Conservation (phyloP, 2,797 vertebrate genomes). For the Galaxias olidus region DNA sequence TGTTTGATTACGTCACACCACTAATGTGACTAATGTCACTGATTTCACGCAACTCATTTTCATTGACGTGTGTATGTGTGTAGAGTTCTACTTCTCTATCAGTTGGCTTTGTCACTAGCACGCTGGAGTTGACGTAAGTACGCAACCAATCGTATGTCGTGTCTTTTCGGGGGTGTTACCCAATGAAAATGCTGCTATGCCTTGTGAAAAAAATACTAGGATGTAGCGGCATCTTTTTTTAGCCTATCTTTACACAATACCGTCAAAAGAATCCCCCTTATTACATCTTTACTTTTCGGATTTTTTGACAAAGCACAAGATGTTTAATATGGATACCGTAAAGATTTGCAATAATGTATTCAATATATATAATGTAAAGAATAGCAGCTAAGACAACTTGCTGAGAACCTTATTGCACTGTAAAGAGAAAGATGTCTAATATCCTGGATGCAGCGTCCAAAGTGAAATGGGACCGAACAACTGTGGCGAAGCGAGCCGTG, state of each 20-base stretch:
- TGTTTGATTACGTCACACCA: too few relatives aligned
- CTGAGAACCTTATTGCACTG: conserved; percentile 10
- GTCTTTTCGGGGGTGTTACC: conserved; percentile 46
- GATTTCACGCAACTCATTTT: too few relatives aligned
- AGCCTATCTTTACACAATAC: conserved; percentile 29
- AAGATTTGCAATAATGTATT: conserved; percentile 17
- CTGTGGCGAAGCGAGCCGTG: conserved; percentile 82
- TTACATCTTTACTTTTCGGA: not conserved
- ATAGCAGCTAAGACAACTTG: conserved; percentile 35
- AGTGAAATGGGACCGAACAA: conserved; percentile 80
- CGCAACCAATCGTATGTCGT: conserved; percentile 48
- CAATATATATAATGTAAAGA: not conserved
- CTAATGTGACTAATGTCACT: too few relatives aligned
- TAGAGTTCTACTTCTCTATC: too few relatives aligned
- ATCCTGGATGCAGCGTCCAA: conserved; percentile 80
- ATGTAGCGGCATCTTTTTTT: conserved; percentile 62
- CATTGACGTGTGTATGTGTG: too few relatives aligned
- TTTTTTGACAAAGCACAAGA: not conserved
- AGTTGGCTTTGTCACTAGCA: too few relatives aligned
- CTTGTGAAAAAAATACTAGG: conserved; percentile 42
- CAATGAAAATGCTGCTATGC: conserved; percentile 33
- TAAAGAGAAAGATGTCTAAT: conserved; percentile 74
- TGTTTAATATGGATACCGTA: conserved; percentile 54
- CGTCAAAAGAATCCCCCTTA: conserved; percentile 22
- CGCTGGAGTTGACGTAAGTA: too few relatives aligned